Conservation (phyloP, 2,797 vertebrate genomes). For the Pterois miles region DNA sequence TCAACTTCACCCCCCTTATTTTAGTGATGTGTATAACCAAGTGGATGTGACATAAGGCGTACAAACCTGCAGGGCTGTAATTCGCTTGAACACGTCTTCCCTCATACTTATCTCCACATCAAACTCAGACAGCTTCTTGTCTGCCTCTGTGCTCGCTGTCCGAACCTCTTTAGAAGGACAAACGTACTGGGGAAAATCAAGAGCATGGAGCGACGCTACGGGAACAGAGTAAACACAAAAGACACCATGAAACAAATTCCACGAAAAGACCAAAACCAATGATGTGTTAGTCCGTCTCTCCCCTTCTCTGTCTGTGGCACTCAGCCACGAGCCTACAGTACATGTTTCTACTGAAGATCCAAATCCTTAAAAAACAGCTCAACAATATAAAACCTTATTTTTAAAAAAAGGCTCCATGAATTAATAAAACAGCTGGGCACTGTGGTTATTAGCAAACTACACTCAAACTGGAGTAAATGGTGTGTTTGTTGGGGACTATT, state of each 20-base stretch:
- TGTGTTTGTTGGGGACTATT: neutral
- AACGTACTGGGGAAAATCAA: slow-evolving; percentile 94
- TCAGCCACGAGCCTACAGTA: no score
- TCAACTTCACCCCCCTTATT: neutral
- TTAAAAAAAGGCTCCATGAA: neutral
- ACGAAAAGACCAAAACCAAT: neutral
- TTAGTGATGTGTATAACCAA: neutral
- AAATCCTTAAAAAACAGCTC: neutral
- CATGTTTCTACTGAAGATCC: neutral
- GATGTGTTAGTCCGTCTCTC: neutral
- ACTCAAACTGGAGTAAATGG: neutral
- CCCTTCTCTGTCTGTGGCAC: neutral
- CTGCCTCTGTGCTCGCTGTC: slow-evolving; percentile 92
- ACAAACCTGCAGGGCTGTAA: slow-evolving; percentile 88
- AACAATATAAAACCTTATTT: neutral
- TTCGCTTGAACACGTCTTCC: slow-evolving; percentile 89
- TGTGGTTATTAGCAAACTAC: neutral
- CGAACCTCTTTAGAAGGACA: slow-evolving; percentile 88
- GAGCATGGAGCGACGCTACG: slow-evolving; percentile 89
- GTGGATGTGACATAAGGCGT: slow-evolving; percentile 19
- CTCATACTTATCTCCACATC: slow-evolving; percentile 97
- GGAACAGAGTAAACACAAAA: neutral
- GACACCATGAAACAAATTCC: neutral
- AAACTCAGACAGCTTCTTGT: slow-evolving; percentile 93
- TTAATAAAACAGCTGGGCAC: neutral